Evolutionary conservation across 2,888 invertebrate genomes (phyloP), one percentile per base, ranked within the genome.

Genomic region (Amphipyra berbera): DNA sequence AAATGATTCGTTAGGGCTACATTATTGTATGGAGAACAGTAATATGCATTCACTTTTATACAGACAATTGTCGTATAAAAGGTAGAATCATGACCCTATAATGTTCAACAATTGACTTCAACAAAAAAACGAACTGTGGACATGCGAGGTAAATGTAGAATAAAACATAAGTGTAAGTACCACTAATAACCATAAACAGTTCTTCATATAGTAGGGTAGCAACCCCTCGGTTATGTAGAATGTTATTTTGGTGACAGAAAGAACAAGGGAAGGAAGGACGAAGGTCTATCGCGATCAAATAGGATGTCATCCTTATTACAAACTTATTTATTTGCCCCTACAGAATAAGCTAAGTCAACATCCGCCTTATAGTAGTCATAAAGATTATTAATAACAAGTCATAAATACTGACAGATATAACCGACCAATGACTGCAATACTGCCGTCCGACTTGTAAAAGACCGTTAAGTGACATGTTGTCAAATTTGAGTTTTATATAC

Each of bases 181-280:
- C 13, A 27, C 30, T 48, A 53, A 69, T 61, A 76, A 56, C 48
- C 44, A 52, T 67, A 69, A 77, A 77, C 53, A 61, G 61, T 64
- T 61, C 52, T 53, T 56, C 57, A 61, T 49, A 60, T 42, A 14
- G 47, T 52, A 35, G 63, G 70, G 71, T 42, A 13, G 45, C 65
- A 21, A 61, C 59, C 72, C 73, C 49, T 63, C 38, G 9, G 21
- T 8, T 65, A 52, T 35, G 35, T 33, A 44, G 13, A 40, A 21
- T 40, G 13, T 45, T 21, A 61, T 58, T 47, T 55, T 44, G n/a
- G 64, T 47, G 15, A 50, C 13, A 41, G 30, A 45, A 37, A 45
- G 33, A 50, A 47, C 38, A 15, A 13, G 53, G 30, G 44, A 44
- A 7, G 15, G 9, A 12, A 41, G 8, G 7, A 8, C 15, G 14